Conservation (phyloP, 23 tunicate species). For the Trididemnum clinides region DNA sequence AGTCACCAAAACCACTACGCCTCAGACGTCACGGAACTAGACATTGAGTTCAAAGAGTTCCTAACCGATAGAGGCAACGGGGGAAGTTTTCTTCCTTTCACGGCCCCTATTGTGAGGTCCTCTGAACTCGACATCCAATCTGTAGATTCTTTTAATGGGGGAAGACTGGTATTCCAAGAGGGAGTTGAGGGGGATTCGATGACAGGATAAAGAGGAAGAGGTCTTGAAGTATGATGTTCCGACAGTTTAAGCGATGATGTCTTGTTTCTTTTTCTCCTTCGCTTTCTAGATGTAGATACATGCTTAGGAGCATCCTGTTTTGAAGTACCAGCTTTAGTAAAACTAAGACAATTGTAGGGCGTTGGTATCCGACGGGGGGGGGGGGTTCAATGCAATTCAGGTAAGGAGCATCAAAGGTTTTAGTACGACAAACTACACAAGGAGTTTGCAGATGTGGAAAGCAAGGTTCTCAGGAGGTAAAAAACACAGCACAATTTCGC, state of each 20-base stretch:
- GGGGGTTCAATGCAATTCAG: no score
- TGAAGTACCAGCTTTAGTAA: no score
- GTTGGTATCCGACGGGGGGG: no score
- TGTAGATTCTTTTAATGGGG: slow-evolving; percentile 35
- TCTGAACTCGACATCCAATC: slow-evolving; percentile 48
- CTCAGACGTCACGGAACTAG: slow-evolving; percentile 20
- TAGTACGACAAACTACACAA: no score
- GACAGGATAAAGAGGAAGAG: slow-evolving; percentile 1
- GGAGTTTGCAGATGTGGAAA: no score
- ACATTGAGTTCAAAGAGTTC: slow-evolving; percentile 41
- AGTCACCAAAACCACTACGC: no score
- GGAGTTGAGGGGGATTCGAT: slow-evolving; percentile 14
- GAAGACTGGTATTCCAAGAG: neutral
- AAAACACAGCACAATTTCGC: no score
- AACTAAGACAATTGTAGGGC: no score
- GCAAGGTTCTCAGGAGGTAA: no score
- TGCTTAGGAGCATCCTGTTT: no score
- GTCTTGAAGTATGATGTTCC: neutral
- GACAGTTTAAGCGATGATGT: neutral
- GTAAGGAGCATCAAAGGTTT: no score
- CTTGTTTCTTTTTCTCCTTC: neutral
- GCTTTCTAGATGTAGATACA: neutral
- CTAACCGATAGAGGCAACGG: slow-evolving; percentile 10
- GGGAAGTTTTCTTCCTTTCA: slow-evolving; percentile 36
- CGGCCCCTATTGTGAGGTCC: slow-evolving; percentile 1